phyloP scores from a whole-genome alignment of 2,888 invertebrate genomes.

The Ypsolopha scabrella region DNA sequence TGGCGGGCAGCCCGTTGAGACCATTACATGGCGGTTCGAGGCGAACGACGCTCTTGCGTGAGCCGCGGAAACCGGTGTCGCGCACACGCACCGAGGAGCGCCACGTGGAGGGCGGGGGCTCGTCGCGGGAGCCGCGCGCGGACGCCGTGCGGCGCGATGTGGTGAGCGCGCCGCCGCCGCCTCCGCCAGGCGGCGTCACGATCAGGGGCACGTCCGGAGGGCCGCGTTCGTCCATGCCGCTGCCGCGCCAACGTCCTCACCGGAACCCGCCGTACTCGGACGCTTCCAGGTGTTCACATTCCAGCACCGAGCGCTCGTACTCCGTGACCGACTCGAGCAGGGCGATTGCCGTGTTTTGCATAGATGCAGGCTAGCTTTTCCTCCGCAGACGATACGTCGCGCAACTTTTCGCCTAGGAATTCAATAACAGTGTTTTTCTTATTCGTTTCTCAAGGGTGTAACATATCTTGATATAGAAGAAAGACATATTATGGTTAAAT shows the following conservation, averaged over 20 bases:
- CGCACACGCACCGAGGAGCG: conserved; percentile 75
- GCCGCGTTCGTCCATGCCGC: conserved; percentile 69
- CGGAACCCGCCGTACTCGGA: conserved; percentile 61
- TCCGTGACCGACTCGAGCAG: conserved; percentile 59
- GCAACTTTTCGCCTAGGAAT: conserved; percentile 30
- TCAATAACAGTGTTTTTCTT: conserved; percentile 12
- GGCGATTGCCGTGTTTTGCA: conserved; percentile 65
- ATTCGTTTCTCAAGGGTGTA: neutral
- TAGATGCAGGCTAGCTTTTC: conserved; percentile 44
- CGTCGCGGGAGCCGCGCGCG: conserved; percentile 55
- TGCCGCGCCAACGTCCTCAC: conserved; percentile 68
- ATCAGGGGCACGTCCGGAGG: conserved; percentile 62
- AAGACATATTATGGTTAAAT: neutral
- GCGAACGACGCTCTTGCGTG: conserved; percentile 73
- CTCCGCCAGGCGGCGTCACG: conserved; percentile 42
- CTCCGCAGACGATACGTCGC: conserved; percentile 20
- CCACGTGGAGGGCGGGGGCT: conserved; percentile 61
- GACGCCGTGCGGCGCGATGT: conserved; percentile 51
- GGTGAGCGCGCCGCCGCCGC: conserved; percentile 41
- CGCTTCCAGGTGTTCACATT: conserved; percentile 59
- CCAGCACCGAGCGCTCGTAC: conserved; percentile 56
- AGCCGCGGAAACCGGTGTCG: conserved; percentile 74
- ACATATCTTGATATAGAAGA: no score
- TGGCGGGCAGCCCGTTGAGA: conserved; percentile 66
- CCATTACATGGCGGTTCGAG: conserved; percentile 76